These are phyloP conservation scores for Mythimna ferrago DNA, from an alignment of 2,888 invertebrate species.

Conservation along the genomic window DNA sequence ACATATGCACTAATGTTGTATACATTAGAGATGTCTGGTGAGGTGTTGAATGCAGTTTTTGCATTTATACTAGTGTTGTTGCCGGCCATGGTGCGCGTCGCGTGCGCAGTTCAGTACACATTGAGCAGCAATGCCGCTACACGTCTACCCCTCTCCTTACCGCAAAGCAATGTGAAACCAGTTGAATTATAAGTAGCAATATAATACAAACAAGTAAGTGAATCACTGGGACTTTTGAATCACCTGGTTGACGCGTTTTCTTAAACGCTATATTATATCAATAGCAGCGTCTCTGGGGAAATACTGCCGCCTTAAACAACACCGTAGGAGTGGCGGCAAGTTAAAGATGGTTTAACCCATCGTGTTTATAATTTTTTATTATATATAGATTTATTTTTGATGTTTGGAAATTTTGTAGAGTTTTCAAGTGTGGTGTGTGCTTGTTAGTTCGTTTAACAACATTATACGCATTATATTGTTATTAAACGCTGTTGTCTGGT, in stretches of 20 bases:
- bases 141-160: conserved; percentile 5
- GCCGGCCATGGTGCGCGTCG: conserved; percentile 3
- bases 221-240: conserved; percentile 11
- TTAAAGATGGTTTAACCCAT: not conserved
- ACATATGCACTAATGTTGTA: not conserved
- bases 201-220: conserved; percentile 7
- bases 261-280: not conserved
- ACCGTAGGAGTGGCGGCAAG: no score
- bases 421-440: not conserved
- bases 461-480: no score
- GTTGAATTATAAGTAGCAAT: not conserved
- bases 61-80: not conserved
- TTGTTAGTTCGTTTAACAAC: no score
- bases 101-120: not conserved
- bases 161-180: conserved; percentile 2
- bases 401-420: not conserved
- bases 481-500: not conserved
- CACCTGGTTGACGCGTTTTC: not conserved
- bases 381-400: no score
- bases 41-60: not conserved
- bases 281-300: not conserved
- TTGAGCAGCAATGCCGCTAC: not conserved
- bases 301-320: not conserved
- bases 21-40: not conserved
- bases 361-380: not conserved